Percentiles rank a stretch among this genome's conserved stretches.
phyloP scores from a whole-genome alignment of 2,113 vertebrate genomes.

The Oncorhynchus masou region DNA sequence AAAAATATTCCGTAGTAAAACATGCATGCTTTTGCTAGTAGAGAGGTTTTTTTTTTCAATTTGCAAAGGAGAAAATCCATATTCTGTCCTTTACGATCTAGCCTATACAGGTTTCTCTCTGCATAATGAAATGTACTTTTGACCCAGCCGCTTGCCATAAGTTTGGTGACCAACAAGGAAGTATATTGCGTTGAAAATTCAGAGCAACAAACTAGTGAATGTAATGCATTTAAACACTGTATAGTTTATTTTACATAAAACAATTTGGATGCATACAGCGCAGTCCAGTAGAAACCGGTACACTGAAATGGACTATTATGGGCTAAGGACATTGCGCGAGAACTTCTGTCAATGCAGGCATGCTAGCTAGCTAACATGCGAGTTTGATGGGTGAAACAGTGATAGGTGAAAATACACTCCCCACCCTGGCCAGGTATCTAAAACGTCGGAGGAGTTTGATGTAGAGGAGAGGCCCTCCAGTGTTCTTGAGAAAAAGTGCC shows the following conservation, averaged over 20 bases:
- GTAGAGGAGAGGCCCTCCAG: constrained; percentile 84
- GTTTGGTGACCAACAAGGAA: constrained; percentile 26
- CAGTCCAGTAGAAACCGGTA: too few relatives aligned
- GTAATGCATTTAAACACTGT: background rate
- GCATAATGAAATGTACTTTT: too few relatives aligned
- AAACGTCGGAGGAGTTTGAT: constrained; percentile 88
- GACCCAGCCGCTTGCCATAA: too few relatives aligned
- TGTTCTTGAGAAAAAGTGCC: constrained; percentile 79
- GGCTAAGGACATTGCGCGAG: background rate
- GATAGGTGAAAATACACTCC: constrained; percentile 15
- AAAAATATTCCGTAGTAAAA: too few relatives aligned
- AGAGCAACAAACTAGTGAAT: background rate
- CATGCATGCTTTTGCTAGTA: too few relatives aligned
- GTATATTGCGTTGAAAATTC: background rate
- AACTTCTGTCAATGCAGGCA: background rate
- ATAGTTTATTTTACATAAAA: background rate
- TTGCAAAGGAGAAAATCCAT: too few relatives aligned
- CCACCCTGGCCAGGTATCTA: constrained; percentile 78
- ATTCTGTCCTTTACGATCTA: too few relatives aligned
- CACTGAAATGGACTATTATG: background rate
- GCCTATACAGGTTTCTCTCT: too few relatives aligned
- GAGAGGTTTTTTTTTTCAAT: too few relatives aligned
- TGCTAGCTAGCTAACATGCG: too few relatives aligned
- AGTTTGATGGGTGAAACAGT: background rate
- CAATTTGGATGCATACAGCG: background rate